Base-by-base conservation (phyloP, 1,140 invertebrate genomes). In the Hypsibius dujardini region DNA sequence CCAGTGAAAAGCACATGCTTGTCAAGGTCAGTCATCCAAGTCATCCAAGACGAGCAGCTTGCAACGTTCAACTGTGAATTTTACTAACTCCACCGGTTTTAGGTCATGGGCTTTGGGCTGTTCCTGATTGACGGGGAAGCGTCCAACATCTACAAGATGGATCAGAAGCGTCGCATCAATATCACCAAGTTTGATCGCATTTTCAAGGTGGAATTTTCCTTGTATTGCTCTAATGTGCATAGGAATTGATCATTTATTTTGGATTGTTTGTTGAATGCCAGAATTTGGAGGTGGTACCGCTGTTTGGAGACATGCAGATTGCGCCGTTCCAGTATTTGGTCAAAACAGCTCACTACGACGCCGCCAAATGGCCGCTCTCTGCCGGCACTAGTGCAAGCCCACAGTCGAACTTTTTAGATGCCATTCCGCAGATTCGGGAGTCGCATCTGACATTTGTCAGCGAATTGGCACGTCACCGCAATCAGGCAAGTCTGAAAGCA, bases 231-330 rank as follows among this genome's bases (percentile, higher is more conserved):
- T 14, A 42, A 7, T 70, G 7, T 70, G 70, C 3, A 70, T n/a
- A n/a, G n/a, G n/a, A n/a, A n/a, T n/a, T n/a, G n/a, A n/a, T n/a
- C n/a, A n/a, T n/a, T n/a, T n/a, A n/a, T n/a, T n/a, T n/a, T n/a
- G n/a, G 56, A 3, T 14, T 46, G 7, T 46, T 62, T 50, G 7
- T 47, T 70, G 46, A 40, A 7, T 72, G 75, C 46, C 73, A 80
- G 79, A 77, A 95, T 79, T 79, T 98, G 60, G 94, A 98, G 83
- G 93, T 98, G 71, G 95, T 99, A 1, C 95, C 95, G 0, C 80
- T 98, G 2, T 99, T 97, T 81, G 95, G 95, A 1, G 95, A 99
- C 77, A 98, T 98, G 95, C 95, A 98, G 82, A 97, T 98, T 72
- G 91, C 93, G 0, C 95, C 95, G 0, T 98, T 98, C 78, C 94